Evolutionary conservation across 2,113 vertebrate species (phyloP).

Genomic region (Calyptomena viridis): DNA sequence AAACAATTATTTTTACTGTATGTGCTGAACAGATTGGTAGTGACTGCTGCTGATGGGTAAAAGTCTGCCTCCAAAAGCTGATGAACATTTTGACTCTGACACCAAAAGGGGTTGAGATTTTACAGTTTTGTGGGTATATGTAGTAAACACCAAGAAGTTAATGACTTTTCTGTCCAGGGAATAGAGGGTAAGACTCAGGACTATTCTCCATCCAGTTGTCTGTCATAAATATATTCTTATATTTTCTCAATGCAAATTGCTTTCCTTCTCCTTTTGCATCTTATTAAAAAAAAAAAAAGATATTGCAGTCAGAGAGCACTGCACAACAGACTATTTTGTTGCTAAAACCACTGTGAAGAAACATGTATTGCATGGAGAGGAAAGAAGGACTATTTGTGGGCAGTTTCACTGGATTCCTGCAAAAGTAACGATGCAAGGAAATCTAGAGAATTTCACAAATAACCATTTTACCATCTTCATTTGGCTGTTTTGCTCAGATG

Average conservation of each 20-base stretch:
- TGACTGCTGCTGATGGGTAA: background rate
- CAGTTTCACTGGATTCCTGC: background rate
- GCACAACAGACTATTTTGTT: background rate
- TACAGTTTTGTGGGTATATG: background rate
- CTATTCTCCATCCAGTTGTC: background rate
- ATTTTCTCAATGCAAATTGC: background rate
- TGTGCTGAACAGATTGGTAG: background rate
- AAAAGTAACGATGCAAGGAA: background rate
- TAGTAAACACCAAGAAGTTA: background rate
- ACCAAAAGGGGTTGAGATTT: background rate
- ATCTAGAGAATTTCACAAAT: background rate
- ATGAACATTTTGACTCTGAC: background rate
- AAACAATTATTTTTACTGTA: background rate
- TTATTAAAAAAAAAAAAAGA: background rate
- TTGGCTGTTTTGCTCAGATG: background rate
- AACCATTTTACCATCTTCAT: background rate
- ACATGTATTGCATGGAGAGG: fast-evolving
- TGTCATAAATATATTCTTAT: background rate
- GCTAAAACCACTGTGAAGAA: background rate
- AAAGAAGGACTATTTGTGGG: background rate
- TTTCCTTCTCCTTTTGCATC: background rate
- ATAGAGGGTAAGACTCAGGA: background rate
- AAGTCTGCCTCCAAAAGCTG: background rate
- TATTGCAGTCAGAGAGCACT: background rate
- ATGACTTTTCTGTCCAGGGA: background rate